Evolutionary conservation across 2,113 vertebrate genomes (phyloP).

Genomic region (Rattus rattus): DNA sequence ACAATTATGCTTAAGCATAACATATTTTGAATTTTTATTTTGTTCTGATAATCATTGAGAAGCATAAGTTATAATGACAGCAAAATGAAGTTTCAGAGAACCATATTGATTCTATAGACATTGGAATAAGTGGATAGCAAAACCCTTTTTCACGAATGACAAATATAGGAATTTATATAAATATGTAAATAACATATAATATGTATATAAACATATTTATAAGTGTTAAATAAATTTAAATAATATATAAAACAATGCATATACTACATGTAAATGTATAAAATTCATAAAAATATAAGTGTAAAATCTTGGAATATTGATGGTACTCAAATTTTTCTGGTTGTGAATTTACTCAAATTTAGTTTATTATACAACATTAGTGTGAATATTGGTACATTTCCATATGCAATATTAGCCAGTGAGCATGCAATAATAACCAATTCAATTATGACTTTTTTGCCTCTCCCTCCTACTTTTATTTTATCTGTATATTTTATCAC

Average conservation of each 20-base stretch:
- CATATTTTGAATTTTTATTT: background rate
- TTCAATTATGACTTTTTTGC: background rate
- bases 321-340: accelerated
- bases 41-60: background rate
- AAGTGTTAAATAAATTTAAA: no score
- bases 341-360: background rate
- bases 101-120: no score
- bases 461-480: background rate
- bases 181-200: no score
- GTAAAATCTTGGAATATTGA: background rate
- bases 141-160: background rate
- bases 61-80: background rate
- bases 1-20: background rate
- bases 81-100: background rate
- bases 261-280: no score
- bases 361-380: background rate
- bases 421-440: background rate
- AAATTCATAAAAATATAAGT: background rate
- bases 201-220: no score
- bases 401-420: background rate
- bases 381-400: no score
- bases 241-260: no score
- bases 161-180: no score
- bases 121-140: background rate
- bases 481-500: background rate